Conservation (phyloP, 2,113 vertebrate species). For the Spheniscus mendiculus region DNA sequence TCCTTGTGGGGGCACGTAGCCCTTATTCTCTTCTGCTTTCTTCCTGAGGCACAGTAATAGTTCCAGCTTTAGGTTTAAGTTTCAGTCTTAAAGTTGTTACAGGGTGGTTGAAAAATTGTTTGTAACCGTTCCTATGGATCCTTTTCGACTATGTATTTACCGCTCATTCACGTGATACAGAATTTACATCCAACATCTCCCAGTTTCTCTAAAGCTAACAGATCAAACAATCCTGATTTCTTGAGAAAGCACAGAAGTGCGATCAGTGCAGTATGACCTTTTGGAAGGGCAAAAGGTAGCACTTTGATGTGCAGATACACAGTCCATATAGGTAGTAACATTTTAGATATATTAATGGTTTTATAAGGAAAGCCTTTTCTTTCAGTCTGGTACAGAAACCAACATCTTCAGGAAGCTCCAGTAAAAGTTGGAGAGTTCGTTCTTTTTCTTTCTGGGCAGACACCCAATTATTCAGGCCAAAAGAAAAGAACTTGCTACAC, state of each 20-base stretch:
- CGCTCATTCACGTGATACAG: not conserved
- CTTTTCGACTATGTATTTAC: not conserved
- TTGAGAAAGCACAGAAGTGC: not conserved
- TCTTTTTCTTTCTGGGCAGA: not conserved
- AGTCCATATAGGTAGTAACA: not conserved
- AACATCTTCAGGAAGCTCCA: not conserved
- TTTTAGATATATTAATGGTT: not conserved
- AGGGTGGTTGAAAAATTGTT: not conserved
- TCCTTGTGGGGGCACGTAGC: accelerated
- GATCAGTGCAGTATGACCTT: not conserved
- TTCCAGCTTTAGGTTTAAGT: not conserved
- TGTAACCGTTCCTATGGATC: not conserved
- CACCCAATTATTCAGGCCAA: not conserved
- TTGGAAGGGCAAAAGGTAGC: not conserved
- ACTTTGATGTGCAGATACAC: not conserved
- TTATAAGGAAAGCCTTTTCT: not conserved
- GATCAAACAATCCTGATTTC: not conserved
- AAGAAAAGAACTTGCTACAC: not conserved
- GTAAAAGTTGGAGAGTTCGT: not conserved
- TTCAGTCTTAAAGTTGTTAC: not conserved
- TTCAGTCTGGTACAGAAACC: not conserved
- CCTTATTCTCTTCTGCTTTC: not conserved
- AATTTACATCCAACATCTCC: not conserved
- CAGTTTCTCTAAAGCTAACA: not conserved
- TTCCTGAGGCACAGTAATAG: not conserved